Conservation (phyloP, 2,888 invertebrate genomes). For the Acrobasis consociella region DNA sequence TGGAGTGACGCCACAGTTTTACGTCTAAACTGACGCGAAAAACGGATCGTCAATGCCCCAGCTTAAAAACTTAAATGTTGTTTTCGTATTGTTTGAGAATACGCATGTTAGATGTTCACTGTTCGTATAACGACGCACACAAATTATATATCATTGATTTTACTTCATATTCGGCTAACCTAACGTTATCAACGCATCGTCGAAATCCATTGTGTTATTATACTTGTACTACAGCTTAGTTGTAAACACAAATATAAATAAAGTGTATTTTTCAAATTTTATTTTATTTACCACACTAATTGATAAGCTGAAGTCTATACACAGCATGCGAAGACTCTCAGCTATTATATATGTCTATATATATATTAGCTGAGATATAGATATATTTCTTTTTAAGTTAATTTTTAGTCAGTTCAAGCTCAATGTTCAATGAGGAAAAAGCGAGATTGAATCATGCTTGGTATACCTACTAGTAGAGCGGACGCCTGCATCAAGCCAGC, state of each 20-base stretch:
- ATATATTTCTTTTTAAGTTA: too few species aligned
- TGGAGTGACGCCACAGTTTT: too few species aligned
- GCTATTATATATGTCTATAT: too few species aligned
- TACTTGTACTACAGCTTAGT: slow-evolving; percentile 49
- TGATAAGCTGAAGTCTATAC: neutral
- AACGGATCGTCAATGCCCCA: too few species aligned
- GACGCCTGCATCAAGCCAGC: too few species aligned
- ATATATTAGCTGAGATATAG: too few species aligned
- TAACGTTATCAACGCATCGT: slow-evolving; percentile 11
- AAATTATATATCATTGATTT: slow-evolving; percentile 5
- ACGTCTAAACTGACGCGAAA: too few species aligned
- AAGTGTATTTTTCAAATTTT: slow-evolving; percentile 50
- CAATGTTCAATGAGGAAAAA: too few species aligned
- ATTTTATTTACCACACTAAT: slow-evolving; percentile 38
- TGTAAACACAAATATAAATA: slow-evolving; percentile 52
- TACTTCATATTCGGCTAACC: slow-evolving; percentile 8
- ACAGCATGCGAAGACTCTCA: too few species aligned
- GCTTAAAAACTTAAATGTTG: slow-evolving; percentile 1
- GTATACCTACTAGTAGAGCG: too few species aligned
- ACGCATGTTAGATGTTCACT: slow-evolving; percentile 19
- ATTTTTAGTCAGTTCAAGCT: too few species aligned
- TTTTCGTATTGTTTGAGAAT: slow-evolving; percentile 15
- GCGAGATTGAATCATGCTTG: too few species aligned
- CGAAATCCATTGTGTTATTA: slow-evolving; percentile 34
- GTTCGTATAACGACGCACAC: slow-evolving; percentile 13